Evolutionary conservation across 2,797 vertebrate genomes (phyloP), one percentile per base, ranked within the genome.

Genomic region (Microchirus variegatus): DNA sequence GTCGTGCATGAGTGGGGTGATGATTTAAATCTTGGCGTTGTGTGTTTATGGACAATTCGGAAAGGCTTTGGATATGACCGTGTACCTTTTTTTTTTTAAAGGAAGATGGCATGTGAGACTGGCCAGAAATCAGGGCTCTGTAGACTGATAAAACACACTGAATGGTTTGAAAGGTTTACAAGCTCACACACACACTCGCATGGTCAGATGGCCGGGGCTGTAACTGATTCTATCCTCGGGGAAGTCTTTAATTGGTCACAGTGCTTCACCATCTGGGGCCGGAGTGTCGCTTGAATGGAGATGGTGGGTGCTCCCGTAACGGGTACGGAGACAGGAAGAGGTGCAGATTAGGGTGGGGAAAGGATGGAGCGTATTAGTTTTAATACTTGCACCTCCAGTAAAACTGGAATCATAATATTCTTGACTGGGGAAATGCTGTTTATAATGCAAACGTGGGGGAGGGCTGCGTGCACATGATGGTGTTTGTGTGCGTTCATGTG

Each of bases 221-320:
- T 89, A 90, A 91, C 84, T 73, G 71, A 82, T 81, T 71, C 80
- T 84, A 53, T 91, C 91, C 90, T 89, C 75, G 46, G 90, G 91
- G 92, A 91, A 85, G 84, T 78, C 81, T 90, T 90, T 91, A 93
- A 92, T 92, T 92, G 92, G 91, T 92, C 89, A 88, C 87, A 81
- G 78, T 79, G 79, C 85, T 89, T 87, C 85, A 83, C 91, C 92
- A 93, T 93, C 92, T 93, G 92, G 89, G 90, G 84, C 81, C 77
- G 59, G 59, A 86, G 82, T 62, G 54, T 74, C 18, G 53, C 70
- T 75, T 81, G 84, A 83, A 82, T 59, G 70, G 63, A 80, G 63
- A 61, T 54, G 63, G 73, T 72, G 56, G 73, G 74, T 73, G 74
- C 70, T 82, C 82, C 69, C 77, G 70, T 71, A 81, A 64, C 59